These are phyloP conservation scores for Augochlorella aurata DNA, from an alignment of 2,888 invertebrate genomes.

Conservation along the genomic window DNA sequence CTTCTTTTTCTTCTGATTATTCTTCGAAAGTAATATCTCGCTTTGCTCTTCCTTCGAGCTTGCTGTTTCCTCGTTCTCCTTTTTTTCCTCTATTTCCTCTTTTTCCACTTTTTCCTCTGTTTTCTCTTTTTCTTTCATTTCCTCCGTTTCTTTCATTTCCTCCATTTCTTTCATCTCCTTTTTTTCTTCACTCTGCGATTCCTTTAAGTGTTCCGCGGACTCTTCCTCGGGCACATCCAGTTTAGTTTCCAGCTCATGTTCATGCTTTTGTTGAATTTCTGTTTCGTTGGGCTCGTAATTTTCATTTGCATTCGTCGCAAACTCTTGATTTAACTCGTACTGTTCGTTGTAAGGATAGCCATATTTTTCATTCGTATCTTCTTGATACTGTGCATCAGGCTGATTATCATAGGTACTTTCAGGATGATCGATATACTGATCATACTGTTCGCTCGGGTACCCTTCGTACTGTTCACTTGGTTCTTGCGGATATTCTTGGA, in stretches of 20 bases:
- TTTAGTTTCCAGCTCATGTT: background rate
- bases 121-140: too few species aligned
- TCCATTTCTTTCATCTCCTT: too few species aligned
- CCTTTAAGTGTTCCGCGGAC: constrained; percentile 2
- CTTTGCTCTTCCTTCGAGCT: background rate
- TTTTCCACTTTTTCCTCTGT: too few species aligned
- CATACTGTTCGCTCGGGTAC: constrained; percentile 40
- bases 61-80: background rate
- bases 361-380: constrained; percentile 52
- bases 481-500: constrained; percentile 38
- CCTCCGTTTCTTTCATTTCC: too few species aligned
- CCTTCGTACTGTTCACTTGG: constrained; percentile 34
- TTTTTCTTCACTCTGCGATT: constrained; percentile 14
- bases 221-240: constrained; percentile 8
- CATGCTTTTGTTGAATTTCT: constrained; percentile 43
- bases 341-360: constrained; percentile 41
- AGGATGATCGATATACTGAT: constrained; percentile 32
- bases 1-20: constrained; percentile 69
- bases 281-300: constrained; percentile 47
- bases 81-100: too few species aligned
- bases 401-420: constrained; percentile 46
- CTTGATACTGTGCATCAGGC: constrained; percentile 53
- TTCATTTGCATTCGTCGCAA: constrained; percentile 57
- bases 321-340: constrained; percentile 46
- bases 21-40: constrained; percentile 37